Evolutionary conservation across 2,113 vertebrate genomes (phyloP).

Genomic region (Colossoma macropomum): DNA sequence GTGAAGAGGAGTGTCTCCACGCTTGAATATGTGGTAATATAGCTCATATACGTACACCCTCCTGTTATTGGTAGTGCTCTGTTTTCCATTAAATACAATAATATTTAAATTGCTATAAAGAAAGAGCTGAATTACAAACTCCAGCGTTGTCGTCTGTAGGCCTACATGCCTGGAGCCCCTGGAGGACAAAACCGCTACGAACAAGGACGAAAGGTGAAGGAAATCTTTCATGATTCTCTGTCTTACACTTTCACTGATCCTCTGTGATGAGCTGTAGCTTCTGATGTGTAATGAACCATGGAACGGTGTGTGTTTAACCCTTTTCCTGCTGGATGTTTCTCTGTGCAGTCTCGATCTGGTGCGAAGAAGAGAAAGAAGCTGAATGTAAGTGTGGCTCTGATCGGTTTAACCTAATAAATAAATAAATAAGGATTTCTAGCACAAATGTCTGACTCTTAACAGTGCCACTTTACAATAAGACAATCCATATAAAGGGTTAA

Average conservation of each 20-base stretch:
- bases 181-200: conserved; percentile 62
- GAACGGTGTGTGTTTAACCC: neutral
- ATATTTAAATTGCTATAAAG: neutral
- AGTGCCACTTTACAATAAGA: too few relatives aligned
- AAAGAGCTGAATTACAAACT: neutral
- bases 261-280: neutral
- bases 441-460: neutral
- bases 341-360: conserved; percentile 63
- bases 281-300: neutral
- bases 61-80: neutral
- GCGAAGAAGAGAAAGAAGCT: conserved; percentile 61
- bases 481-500: too few relatives aligned
- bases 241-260: neutral
- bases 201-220: conserved; percentile 63
- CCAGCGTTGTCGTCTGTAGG: conserved; percentile 57
- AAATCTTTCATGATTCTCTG: neutral
- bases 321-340: conserved; percentile 32
- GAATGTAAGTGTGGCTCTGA: conserved; percentile 61
- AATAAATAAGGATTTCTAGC: neutral
- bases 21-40: conserved; percentile 66
- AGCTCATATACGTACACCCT: too few relatives aligned
- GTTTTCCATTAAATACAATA: neutral
- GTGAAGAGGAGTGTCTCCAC: conserved; percentile 65
- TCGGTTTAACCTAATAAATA: neutral
- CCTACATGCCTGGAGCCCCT: conserved; percentile 69